phyloP scores from a whole-genome alignment of 2,113 vertebrate genomes.

The Lycaon pictus region DNA sequence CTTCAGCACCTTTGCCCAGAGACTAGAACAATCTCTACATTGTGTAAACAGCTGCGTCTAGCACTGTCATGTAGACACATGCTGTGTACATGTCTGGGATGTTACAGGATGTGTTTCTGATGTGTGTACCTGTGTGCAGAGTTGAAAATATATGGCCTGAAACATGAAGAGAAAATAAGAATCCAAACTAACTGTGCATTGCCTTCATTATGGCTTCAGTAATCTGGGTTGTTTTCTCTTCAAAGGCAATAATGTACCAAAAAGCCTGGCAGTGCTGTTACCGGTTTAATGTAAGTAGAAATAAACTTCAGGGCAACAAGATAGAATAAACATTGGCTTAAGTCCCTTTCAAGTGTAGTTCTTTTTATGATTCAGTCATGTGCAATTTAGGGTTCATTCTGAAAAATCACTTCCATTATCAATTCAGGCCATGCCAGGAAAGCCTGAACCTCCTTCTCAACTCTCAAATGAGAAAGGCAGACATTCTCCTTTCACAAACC shows the following conservation, averaged over 20 bases:
- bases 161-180: not conserved
- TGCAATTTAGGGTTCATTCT: not conserved
- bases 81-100: not conserved
- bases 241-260: not conserved
- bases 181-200: not conserved
- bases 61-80: not conserved
- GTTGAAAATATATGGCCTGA: not conserved
- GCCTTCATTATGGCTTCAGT: not conserved
- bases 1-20: not conserved
- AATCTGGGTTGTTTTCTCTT: not conserved
- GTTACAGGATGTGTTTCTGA: not conserved
- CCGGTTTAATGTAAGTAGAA: not conserved
- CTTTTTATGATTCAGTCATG: not conserved
- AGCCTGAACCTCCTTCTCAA: not conserved
- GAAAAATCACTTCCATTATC: not conserved
- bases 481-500: not conserved
- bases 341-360: not conserved
- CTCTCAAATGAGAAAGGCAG: not conserved
- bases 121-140: not conserved
- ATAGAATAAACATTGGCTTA: not conserved
- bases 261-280: not conserved
- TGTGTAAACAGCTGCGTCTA: not conserved
- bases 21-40: not conserved
- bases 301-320: constrained; percentile 2
- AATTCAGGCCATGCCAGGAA: not conserved